Percentiles rank a stretch among this genome's conserved stretches.
phyloP scores from a whole-genome alignment of 2,113 vertebrate species.

The Hippocampus abdominalis region DNA sequence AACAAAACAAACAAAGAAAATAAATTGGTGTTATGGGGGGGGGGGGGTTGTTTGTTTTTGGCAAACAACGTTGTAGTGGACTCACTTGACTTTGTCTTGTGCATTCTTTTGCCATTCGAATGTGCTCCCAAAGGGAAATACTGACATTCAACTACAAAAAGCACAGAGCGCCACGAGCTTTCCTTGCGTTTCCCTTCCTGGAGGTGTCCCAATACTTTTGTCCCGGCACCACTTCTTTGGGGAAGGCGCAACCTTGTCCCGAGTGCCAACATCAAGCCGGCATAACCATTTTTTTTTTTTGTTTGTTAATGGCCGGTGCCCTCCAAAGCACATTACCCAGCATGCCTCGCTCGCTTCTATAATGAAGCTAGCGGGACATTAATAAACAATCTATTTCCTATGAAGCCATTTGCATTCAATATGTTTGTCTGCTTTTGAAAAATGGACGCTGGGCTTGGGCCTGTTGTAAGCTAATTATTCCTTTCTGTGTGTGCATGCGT shows the following conservation, averaged over 20 bases:
- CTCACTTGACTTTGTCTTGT: too few species aligned
- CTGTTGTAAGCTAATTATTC: constrained; percentile 78
- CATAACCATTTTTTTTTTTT: not conserved
- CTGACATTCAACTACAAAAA: too few species aligned
- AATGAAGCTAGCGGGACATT: constrained; percentile 77
- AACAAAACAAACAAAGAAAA: too few species aligned
- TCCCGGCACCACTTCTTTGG: too few species aligned
- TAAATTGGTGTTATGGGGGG: too few species aligned
- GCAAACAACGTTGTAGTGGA: too few species aligned
- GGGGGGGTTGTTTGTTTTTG: too few species aligned
- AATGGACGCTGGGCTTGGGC: constrained; percentile 63
- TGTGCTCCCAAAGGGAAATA: too few species aligned
- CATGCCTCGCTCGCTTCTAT: constrained; percentile 66
- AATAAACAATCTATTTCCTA: constrained; percentile 82
- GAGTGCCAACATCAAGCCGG: not conserved
- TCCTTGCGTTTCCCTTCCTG: too few species aligned
- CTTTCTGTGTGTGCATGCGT: not conserved
- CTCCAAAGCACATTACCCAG: constrained; percentile 75
- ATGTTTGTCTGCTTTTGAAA: constrained; percentile 79
- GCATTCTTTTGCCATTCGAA: too few species aligned
- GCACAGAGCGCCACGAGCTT: too few species aligned
- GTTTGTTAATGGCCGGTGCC: constrained; percentile 67
- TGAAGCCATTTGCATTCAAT: constrained; percentile 80
- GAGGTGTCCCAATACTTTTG: too few species aligned
- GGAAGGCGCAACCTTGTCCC: not conserved